Base-by-base conservation (phyloP, 2,797 vertebrate genomes). In the Eulemur rubriventer region DNA sequence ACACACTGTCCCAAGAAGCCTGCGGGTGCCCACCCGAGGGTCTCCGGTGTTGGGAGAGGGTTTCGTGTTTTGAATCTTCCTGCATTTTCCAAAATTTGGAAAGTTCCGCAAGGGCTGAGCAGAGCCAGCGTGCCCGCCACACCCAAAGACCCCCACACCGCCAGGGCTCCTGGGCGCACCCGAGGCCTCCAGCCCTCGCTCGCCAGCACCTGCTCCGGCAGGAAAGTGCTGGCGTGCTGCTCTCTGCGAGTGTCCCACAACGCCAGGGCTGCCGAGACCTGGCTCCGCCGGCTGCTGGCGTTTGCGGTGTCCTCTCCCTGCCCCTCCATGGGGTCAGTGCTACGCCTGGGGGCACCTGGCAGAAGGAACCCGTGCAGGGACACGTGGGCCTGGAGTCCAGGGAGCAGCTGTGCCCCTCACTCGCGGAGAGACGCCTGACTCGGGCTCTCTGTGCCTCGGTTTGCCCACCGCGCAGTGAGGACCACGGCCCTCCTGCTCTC, bases 91-190 rank as follows among this genome's bases (percentile, higher is more conserved):
- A 61, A 24, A 26, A 28, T 7, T 24, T 48, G 13, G 2, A 16
- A 50, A 6, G 3, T 16, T 18, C 14, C 55, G 13, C 2, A 10
- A n/a, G 33, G 63, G 59, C 7, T 13, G 2, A 28, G 13, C 55
- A 17, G 59, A 16, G 9, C 84, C 30, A 6, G 28, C 0, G 0
- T 2, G 10, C n/a, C 4, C 0, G 2, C 5, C 7, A 22, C 18
- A 1, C 8, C 82, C 7, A 2, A 52, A 18, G 67, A 11, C 16
- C 43, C 8, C 35, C 35, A 12, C 35, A 24, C 35, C 17, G 9
- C 20, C 35, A 24, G 35, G 67, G 35, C 67, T 38, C 35, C 6
- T n/a, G 63, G 63, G 63, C 7, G 3, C 7, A 18, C 30, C 63
- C 2, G 30, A n/a, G 63, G 33, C 33, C 63, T n/a, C 30, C 33